Evolutionary conservation across 2,888 invertebrate genomes (phyloP).

Genomic region (Aphrophora alni): DNA sequence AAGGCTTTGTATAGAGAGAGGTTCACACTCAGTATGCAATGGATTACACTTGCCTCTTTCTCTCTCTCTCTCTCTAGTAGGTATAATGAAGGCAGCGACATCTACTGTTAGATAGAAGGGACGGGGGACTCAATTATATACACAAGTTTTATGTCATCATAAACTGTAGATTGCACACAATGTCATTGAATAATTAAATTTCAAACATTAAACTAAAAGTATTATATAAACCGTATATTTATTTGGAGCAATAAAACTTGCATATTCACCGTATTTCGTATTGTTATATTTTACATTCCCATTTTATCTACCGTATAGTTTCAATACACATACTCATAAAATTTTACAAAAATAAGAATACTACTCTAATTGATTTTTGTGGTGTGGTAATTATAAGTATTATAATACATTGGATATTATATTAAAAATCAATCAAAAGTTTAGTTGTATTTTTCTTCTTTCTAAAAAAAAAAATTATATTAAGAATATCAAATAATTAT

Average conservation of each 20-base stretch:
- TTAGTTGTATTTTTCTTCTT: too few species aligned
- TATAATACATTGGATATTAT: too few species aligned
- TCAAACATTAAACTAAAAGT: neutral
- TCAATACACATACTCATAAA: too few species aligned
- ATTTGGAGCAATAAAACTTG: neutral
- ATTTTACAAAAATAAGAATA: too few species aligned
- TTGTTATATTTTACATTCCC: too few species aligned
- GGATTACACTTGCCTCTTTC: neutral
- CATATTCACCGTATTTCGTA: too few species aligned
- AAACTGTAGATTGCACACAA: neutral
- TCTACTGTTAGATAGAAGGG: neutral
- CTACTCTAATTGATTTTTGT: too few species aligned
- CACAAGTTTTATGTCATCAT: neutral
- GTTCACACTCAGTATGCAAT: conserved; percentile 6
- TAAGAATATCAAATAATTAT: too few species aligned
- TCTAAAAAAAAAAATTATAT: too few species aligned
- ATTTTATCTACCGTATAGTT: too few species aligned
- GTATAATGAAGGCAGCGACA: neutral
- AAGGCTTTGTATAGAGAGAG: neutral
- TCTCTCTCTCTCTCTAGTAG: neutral
- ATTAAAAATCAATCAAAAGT: too few species aligned
- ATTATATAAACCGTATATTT: neutral
- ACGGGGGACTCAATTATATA: neutral
- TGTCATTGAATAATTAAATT: neutral
- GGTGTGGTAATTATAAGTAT: too few species aligned